Evolutionary conservation across 2,888 invertebrate genomes (phyloP), one percentile per base, ranked within the genome.

Genomic region (Spatulosminthurus flaviceps): DNA sequence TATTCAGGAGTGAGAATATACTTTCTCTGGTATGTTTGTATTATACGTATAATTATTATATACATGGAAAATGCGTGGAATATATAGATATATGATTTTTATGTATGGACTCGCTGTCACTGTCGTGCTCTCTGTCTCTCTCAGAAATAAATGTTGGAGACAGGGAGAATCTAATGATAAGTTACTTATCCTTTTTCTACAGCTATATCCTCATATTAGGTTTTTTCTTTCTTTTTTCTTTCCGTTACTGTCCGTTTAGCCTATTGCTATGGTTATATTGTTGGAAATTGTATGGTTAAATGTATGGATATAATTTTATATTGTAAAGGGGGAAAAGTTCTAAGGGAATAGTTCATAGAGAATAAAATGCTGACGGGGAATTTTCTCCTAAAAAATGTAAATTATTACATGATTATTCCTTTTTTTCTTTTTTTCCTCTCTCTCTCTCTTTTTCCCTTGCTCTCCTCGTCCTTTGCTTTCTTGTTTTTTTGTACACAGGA

Each of bases 331-430:
- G n/a, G 16, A 51, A 51, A 51, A 51, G 51, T 51, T 51, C 7
- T 19, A 34, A 34, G 34, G 34, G n/a, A 34, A 34, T 7, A 34
- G 34, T 34, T 51, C 51, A 19, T 16, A 2, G 51, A 51, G 51
- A 19, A 19, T 51, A 51, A 51, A 51, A 51, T 51, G 51, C 51
- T 51, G 51, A 51, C 51, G 51, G 51, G 51, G 51, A 51, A n/a
- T 51, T 51, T 51, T 51, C 51, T n/a, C 19, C 51, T 51, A 51
- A 51, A 51, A 51, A 51, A 51, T 51, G 51, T 51, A 51, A 51
- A 51, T 51, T 51, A 51, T 51, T 51, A 51, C 51, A 51, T 51
- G 51, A 51, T 51, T 51, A 51, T 51, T 51, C 51, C 51, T 51
- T 51, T 19, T 13, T 51, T 51, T 5, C n/a, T 51, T 19, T 51